Conservation (phyloP, 2,888 invertebrate genomes). For the Fragum whitleyi region DNA sequence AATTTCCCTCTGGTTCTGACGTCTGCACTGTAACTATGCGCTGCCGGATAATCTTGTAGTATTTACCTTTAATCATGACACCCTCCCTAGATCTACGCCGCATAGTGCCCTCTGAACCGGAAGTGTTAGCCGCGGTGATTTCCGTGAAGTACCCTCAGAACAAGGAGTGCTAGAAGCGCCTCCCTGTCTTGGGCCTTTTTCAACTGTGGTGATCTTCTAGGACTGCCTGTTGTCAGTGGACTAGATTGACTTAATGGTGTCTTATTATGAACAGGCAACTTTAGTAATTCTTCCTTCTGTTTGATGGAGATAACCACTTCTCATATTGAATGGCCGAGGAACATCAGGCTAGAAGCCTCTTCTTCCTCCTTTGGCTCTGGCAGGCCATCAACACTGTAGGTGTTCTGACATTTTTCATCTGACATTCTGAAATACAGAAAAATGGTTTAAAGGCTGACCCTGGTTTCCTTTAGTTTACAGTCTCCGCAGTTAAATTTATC, state of each 20-base stretch:
- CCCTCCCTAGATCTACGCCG: too few species aligned
- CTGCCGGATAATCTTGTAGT: too few species aligned
- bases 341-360: background rate
- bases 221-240: background rate
- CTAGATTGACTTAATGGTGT: too few species aligned
- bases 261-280: background rate
- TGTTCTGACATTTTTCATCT: background rate
- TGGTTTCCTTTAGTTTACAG: background rate
- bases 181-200: too few species aligned
- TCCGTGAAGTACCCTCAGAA: too few species aligned
- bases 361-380: background rate
- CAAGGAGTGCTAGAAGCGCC: too few species aligned
- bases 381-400: background rate
- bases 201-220: background rate
- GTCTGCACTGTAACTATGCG: too few species aligned
- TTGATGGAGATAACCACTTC: too few species aligned
- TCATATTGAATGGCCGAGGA: background rate
- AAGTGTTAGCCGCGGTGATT: too few species aligned
- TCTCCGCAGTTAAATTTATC: background rate
- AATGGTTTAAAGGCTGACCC: background rate
- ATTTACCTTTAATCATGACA: too few species aligned
- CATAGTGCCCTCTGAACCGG: too few species aligned
- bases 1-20: too few species aligned
- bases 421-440: background rate
- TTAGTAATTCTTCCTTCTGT: background rate